Base-by-base conservation (phyloP, 2,888 invertebrate species). In the Mesochorus sp. region DNA sequence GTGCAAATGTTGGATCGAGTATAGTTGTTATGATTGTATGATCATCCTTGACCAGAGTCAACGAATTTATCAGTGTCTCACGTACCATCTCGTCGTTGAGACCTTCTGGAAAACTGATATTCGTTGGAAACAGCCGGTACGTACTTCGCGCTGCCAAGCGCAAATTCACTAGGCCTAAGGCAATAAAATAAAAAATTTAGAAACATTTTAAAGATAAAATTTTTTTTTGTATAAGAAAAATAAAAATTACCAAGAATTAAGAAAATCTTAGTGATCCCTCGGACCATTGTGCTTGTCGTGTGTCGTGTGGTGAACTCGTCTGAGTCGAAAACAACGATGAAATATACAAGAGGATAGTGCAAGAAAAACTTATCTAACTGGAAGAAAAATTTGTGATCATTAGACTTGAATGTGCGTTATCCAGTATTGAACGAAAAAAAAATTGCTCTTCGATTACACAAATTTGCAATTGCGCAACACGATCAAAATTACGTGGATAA, bases 1-100 rank as follows among this genome's bases (percentile, higher is more conserved):
- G 70, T 6, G 76, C 67, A 17, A 85, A 74, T 8, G 59, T 53
- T 1, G 79, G 61, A 39, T 83, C 80, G 0, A 81, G 31, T 2
- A 82, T 39, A 6, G 61, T 70, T 44, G 79, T 14, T 10, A 79
- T 28, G 8, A 70, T 71, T 4, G 71, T 44, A 5, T 68, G 79
- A 44, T 80, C 79, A 51, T 80, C 76, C 31, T 76, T 76, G 44
- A 59, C 53, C n/a, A 53, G n/a, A 10, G 31, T 14, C 66, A 70
- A 17, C 14, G 75, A 75, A 49, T 66, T 75, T 8, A 79, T 53
- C 47, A 66, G 55, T 8, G 31, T 55, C 17, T 79, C 78, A n/a
- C 66, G 70, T 34, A 37, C 67, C 53, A 49, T 49, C 2, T 75
- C 78, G 31, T 79, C 75, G 24, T 31, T 39, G 0, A 31, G 10